phyloP scores from a whole-genome alignment of 1,140 invertebrate species.

The Drosophila virilis region DNA sequence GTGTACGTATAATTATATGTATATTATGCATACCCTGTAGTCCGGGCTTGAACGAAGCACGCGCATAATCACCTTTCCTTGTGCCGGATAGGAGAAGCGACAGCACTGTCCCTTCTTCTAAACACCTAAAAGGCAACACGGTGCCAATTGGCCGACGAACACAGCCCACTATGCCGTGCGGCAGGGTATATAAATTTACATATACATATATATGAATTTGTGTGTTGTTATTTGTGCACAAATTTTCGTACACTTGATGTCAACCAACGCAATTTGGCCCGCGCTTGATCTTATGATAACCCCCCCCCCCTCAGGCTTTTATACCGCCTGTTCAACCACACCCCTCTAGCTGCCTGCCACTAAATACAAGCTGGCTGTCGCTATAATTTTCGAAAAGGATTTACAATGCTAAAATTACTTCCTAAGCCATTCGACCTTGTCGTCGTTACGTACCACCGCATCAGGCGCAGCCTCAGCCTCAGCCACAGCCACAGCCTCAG shows the following conservation, averaged over 20 bases:
- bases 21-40: not conserved
- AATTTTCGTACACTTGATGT: slow-evolving; percentile 46
- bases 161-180: too few species aligned
- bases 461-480: not conserved
- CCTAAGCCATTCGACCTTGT: slow-evolving; percentile 80
- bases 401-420: slow-evolving; percentile 81
- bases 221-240: slow-evolving; percentile 14
- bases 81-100: too few species aligned
- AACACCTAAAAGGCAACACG: too few species aligned
- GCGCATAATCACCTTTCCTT: too few species aligned
- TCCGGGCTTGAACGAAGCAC: too few species aligned
- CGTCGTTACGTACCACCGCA: slow-evolving; percentile 51
- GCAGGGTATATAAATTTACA: too few species aligned
- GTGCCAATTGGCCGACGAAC: too few species aligned
- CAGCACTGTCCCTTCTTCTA: too few species aligned
- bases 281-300: slow-evolving; percentile 75
- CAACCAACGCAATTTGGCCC: slow-evolving; percentile 71
- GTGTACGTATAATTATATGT: slow-evolving; percentile 25
- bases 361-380: slow-evolving; percentile 81
- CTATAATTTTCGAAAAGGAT: slow-evolving; percentile 81
- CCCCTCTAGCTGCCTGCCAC: slow-evolving; percentile 53
- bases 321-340: not conserved
- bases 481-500: too few species aligned
- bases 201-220: not conserved
- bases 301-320: not conserved